These are phyloP conservation scores for Sus scrofa DNA, from an alignment of 2,113 vertebrate species.

Conservation along the genomic window DNA sequence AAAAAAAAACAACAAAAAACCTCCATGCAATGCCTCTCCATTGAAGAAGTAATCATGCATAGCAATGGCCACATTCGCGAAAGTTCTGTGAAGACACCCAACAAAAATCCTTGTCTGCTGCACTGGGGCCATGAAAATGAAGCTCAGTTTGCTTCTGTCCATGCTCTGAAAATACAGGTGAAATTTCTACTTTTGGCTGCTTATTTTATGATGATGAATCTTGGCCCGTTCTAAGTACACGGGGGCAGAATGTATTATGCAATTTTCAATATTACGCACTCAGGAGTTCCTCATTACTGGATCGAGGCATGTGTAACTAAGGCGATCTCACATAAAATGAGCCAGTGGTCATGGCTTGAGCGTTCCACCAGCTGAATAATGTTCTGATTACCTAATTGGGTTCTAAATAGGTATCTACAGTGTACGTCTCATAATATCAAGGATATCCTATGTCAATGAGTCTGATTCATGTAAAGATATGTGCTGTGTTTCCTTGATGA, in stretches of 20 bases:
- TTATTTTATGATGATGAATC: slow-evolving; percentile 26
- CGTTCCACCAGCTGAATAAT: neutral
- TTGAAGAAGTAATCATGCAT: slow-evolving; percentile 65
- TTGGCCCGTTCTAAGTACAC: neutral
- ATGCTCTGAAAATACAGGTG: neutral
- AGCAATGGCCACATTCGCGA: slow-evolving; percentile 52
- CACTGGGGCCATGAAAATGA: neutral
- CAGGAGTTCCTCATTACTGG: neutral
- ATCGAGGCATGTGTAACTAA: neutral
- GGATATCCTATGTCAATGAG: neutral
- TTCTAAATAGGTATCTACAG: neutral
- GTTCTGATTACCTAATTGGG: neutral
- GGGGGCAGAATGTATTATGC: neutral
- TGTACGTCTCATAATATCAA: neutral
- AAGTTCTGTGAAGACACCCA: slow-evolving; percentile 57
- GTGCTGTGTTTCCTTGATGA: neutral
- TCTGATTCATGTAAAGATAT: neutral
- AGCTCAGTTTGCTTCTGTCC: neutral
- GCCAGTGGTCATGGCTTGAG: neutral
- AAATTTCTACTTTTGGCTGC: neutral
- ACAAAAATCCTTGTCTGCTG: neutral
- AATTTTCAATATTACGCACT: neutral
- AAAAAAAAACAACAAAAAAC: slow-evolving; percentile 20
- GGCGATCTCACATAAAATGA: neutral
- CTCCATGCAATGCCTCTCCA: slow-evolving; percentile 38